Evolutionary conservation across 2,888 invertebrate species (phyloP).

Genomic region (Alsophila aescularia): DNA sequence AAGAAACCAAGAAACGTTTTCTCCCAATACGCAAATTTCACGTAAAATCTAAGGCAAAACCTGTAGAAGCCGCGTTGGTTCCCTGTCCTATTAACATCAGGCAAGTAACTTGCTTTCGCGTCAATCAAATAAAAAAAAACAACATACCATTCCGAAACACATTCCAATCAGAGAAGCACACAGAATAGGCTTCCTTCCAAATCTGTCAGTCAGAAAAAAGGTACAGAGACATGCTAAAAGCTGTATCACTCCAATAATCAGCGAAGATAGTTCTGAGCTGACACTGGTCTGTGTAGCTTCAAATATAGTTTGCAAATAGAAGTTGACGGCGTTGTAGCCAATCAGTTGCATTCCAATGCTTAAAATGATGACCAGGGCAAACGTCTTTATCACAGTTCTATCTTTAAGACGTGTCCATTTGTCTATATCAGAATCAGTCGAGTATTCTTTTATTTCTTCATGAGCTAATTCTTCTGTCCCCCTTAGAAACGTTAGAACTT

Average conservation of each 20-base stretch:
- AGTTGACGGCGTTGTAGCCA: slow-evolving; percentile 50
- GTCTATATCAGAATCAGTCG: background rate
- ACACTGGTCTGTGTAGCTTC: slow-evolving; percentile 50
- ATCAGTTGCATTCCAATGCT: slow-evolving; percentile 40
- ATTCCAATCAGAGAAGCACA: slow-evolving; percentile 42
- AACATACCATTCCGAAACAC: slow-evolving; percentile 53
- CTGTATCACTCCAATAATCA: slow-evolving; percentile 52
- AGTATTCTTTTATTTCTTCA: slow-evolving; percentile 44
- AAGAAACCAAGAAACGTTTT: too few species aligned
- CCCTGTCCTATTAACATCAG: too few species aligned
- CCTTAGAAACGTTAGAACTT: slow-evolving; percentile 40
- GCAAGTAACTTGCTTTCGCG: too few species aligned
- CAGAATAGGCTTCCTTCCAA: slow-evolving; percentile 51
- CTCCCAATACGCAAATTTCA: too few species aligned
- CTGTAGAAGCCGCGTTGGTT: too few species aligned
- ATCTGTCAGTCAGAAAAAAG: slow-evolving; percentile 43
- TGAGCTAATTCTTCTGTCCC: slow-evolving; percentile 39
- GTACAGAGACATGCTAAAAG: slow-evolving; percentile 46
- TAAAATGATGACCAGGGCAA: slow-evolving; percentile 41
- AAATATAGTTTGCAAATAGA: slow-evolving; percentile 55
- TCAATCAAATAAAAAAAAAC: background rate
- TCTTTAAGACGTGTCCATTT: slow-evolving; percentile 36
- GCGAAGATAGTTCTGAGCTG: slow-evolving; percentile 50
- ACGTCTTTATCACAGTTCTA: slow-evolving; percentile 44
- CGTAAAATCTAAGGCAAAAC: too few species aligned